phyloP scores from a whole-genome alignment of 2,113 vertebrate genomes.

The Leptobrachium ailaonicum region DNA sequence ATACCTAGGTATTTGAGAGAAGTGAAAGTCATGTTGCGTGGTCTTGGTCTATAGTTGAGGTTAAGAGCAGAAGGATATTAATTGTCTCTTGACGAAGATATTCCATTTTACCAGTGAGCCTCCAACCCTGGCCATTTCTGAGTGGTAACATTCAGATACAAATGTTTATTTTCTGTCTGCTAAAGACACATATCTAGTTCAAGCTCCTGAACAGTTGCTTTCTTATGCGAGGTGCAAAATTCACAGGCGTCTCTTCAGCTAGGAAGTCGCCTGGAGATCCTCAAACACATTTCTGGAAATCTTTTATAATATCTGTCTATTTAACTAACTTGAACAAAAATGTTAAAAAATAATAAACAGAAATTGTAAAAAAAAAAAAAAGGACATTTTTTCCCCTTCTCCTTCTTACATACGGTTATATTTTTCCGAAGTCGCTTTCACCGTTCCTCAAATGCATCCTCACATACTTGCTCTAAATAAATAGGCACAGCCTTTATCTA shows the following conservation, averaged over 20 bases:
- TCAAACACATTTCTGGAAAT: constrained; percentile 48
- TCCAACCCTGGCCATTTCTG: neutral
- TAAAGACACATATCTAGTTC: constrained; percentile 48
- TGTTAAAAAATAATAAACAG: constrained; percentile 53
- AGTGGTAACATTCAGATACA: constrained; percentile 44
- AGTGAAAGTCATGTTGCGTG: too few species aligned
- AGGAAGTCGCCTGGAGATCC: constrained; percentile 54
- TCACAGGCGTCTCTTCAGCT: constrained; percentile 53
- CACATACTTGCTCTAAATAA: constrained; percentile 28
- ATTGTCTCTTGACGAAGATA: neutral
- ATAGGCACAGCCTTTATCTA: constrained; percentile 45
- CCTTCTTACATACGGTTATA: constrained; percentile 37
- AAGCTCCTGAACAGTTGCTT: constrained; percentile 53
- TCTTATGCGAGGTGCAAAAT: constrained; percentile 54
- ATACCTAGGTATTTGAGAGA: too few species aligned
- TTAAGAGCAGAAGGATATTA: neutral
- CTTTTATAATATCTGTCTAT: constrained; percentile 45
- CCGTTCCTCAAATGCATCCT: constrained; percentile 47
- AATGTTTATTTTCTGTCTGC: constrained; percentile 63
- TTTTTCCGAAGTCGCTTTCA: constrained; percentile 36
- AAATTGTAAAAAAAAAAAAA: constrained; percentile 40
- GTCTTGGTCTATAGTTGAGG: neutral
- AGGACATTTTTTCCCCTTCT: constrained; percentile 8
- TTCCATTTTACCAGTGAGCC: neutral
- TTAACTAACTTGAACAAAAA: constrained; percentile 52